Conservation (phyloP, 23 tunicate species). For the Trididemnum nubilum region DNA sequence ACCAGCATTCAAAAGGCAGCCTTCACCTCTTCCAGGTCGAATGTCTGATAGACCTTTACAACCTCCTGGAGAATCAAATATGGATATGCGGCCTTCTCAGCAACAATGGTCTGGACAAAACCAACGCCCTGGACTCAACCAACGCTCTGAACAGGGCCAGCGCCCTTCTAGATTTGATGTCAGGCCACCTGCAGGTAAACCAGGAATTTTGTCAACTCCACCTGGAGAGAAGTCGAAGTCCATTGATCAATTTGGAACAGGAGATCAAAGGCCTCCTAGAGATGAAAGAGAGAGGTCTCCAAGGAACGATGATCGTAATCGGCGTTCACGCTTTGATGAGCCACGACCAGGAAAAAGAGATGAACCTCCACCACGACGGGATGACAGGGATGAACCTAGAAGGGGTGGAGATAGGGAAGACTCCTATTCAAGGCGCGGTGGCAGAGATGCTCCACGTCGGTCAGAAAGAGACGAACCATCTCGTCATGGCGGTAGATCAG, state of each 20-base stretch:
- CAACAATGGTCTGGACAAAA: too few species aligned
- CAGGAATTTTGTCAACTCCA: too few species aligned
- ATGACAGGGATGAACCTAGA: slow-evolving; percentile 2
- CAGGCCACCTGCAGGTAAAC: too few species aligned
- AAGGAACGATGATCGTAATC: not conserved
- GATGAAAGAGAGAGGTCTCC: slow-evolving; percentile 16
- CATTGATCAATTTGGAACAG: too few species aligned
- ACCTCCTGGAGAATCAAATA: too few species aligned
- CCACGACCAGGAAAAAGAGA: not conserved
- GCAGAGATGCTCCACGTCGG: not conserved
- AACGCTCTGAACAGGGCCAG: too few species aligned
- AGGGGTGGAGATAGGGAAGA: slow-evolving; percentile 11
- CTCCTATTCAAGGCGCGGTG: not conserved
- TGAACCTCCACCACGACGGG: not conserved
- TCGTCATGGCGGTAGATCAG: not conserved
- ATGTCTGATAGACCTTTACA: not conserved
- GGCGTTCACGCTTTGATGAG: not conserved
- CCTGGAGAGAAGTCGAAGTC: too few species aligned
- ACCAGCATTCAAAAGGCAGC: too few species aligned
- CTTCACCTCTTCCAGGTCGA: not conserved
- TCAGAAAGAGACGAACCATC: not conserved
- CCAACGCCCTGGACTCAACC: too few species aligned
- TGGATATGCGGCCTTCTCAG: too few species aligned
- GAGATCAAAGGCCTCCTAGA: not conserved
- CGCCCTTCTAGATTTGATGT: too few species aligned